phyloP scores from a whole-genome alignment of 2,888 invertebrate species.

The Drosophila infuscata region DNA sequence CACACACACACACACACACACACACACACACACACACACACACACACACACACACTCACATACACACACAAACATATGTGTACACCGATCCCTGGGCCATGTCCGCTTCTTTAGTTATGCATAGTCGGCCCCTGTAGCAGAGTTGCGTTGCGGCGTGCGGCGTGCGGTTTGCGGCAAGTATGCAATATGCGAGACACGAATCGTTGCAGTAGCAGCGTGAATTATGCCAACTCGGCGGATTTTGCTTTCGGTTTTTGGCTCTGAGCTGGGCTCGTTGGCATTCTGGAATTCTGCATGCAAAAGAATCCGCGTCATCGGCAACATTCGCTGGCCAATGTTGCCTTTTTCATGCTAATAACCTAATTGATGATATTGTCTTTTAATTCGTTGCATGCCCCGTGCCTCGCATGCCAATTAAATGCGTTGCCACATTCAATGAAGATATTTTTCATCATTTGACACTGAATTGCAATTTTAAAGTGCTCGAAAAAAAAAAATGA shows the following conservation, averaged over 20 bases:
- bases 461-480: conserved; percentile 22
- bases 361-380: conserved; percentile 85
- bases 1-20: conserved; percentile 15
- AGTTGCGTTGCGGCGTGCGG: conserved; percentile 29
- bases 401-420: conserved; percentile 66
- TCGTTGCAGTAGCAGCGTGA: conserved; percentile 43
- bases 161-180: conserved; percentile 15
- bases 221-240: conserved; percentile 58
- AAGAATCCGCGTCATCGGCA: conserved; percentile 44
- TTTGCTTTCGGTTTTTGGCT: conserved; percentile 23
- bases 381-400: conserved; percentile 82
- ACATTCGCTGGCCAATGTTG: conserved; percentile 27
- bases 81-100: conserved; percentile 69
- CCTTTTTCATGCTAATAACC: conserved; percentile 77
- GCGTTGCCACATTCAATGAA: conserved; percentile 34
- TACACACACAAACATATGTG: no score
- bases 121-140: conserved; percentile 7
- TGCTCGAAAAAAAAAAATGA: neutral
- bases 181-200: conserved; percentile 73
- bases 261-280: conserved; percentile 52
- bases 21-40: no score
- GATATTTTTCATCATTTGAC: conserved; percentile 31
- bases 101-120: conserved; percentile 79
- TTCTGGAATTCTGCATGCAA: conserved; percentile 46
- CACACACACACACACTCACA: no score